phyloP scores from a whole-genome alignment of 2,797 vertebrate genomes.

The Diceros bicornis region DNA sequence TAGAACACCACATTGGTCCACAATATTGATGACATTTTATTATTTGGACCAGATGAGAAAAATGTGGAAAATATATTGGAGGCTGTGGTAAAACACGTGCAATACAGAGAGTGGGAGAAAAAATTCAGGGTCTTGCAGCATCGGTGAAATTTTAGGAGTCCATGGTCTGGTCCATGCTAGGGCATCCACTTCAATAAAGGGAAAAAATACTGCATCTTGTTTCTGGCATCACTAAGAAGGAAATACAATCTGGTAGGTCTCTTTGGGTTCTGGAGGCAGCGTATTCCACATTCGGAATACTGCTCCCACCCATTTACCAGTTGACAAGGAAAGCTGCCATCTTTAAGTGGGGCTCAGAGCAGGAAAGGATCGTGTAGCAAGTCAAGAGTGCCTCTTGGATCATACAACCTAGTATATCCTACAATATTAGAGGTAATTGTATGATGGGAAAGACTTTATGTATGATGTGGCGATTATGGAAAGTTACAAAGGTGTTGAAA shows the following conservation, averaged over 20 bases:
- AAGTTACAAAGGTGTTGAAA: background rate
- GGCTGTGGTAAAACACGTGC: background rate
- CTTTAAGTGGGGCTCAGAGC: background rate
- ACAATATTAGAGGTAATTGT: background rate
- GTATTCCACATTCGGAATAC: background rate
- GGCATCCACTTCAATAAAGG: background rate
- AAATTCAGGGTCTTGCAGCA: background rate
- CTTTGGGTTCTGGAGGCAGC: background rate
- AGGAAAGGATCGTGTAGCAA: background rate
- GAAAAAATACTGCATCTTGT: background rate
- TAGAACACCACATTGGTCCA: background rate
- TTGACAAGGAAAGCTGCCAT: background rate
- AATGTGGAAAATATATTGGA: background rate
- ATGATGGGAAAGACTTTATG: background rate
- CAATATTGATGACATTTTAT: background rate
- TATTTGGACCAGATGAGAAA: conserved; percentile 21
- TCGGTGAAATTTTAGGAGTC: background rate
- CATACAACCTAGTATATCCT: background rate
- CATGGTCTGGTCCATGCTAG: background rate
- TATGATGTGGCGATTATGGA: background rate
- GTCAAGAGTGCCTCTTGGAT: background rate
- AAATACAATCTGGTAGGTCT: background rate
- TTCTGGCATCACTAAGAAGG: background rate
- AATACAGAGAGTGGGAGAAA: background rate
- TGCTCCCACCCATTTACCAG: background rate